These are phyloP conservation scores for Scophthalmus maximus DNA, from an alignment of 2,113 vertebrate species.

Conservation along the genomic window DNA sequence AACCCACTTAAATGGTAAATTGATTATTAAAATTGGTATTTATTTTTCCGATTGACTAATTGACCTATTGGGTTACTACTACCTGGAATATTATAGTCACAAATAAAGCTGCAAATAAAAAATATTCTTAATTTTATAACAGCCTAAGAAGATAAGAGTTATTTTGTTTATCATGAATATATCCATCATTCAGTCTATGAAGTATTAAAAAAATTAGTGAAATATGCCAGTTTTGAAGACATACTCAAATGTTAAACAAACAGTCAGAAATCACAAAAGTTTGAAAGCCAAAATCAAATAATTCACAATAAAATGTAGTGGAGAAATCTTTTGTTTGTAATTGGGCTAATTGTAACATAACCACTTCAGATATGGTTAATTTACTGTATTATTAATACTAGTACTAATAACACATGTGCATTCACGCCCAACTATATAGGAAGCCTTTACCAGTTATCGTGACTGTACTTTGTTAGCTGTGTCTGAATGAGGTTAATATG, in stretches of 20 bases:
- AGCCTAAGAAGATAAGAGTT: too few species aligned
- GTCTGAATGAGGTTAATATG: constrained; percentile 60
- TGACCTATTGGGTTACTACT: neutral
- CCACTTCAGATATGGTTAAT: neutral
- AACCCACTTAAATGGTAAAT: neutral
- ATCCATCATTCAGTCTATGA: neutral
- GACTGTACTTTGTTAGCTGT: constrained; percentile 50
- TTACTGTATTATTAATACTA: too few species aligned
- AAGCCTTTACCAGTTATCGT: constrained; percentile 41
- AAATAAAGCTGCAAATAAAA: too few species aligned
- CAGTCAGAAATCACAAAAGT: neutral
- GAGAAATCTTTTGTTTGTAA: neutral
- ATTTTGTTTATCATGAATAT: too few species aligned
- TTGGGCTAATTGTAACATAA: neutral
- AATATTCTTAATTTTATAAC: too few species aligned
- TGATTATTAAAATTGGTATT: neutral
- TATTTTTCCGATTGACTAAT: neutral
- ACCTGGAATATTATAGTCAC: neutral
- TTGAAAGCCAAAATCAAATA: neutral
- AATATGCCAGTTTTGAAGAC: too few species aligned
- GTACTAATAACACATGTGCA: neutral
- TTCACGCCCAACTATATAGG: constrained; percentile 8
- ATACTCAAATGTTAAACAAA: too few species aligned
- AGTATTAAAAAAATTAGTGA: neutral
- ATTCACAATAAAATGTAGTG: too few species aligned